phyloP scores from a whole-genome alignment of 2,888 invertebrate genomes.

The Dysmachus trigonus region DNA sequence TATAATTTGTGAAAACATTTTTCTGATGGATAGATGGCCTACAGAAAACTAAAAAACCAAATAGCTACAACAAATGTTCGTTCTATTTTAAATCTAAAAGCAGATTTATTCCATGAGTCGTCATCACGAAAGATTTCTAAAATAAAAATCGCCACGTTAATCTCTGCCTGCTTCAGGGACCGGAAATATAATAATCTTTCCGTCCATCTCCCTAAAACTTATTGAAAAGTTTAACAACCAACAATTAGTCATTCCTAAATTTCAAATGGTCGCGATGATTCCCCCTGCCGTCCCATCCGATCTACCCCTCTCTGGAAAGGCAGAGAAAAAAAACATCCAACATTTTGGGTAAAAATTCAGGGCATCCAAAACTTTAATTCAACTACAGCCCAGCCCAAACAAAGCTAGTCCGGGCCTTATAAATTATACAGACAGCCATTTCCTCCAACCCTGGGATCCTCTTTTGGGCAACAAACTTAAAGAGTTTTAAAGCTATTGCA shows the following conservation, averaged over 20 bases:
- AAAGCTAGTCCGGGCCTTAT: slow-evolving; percentile 23
- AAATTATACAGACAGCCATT: slow-evolving; percentile 37
- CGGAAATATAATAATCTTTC: background rate
- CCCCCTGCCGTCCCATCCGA: background rate
- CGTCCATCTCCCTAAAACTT: background rate
- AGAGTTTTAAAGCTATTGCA: slow-evolving; percentile 32
- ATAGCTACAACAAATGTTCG: background rate
- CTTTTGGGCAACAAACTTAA: slow-evolving; percentile 10
- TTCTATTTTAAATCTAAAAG: background rate
- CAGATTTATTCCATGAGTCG: background rate
- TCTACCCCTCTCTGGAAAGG: background rate
- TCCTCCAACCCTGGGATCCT: slow-evolving; percentile 11
- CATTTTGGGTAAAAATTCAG: slow-evolving; percentile 33
- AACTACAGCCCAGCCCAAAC: slow-evolving; percentile 26
- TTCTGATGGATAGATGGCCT: too few species aligned
- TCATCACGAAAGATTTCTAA: background rate
- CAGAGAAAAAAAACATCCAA: background rate
- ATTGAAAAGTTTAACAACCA: background rate
- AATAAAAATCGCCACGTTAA: background rate
- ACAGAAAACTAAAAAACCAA: background rate
- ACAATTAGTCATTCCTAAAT: background rate
- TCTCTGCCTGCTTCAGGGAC: background rate
- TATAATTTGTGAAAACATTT: too few species aligned
- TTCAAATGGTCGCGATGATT: background rate
- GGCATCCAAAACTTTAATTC: slow-evolving; percentile 30